A percentile compares a stretch with the other conserved stretches of the same genome.
Conservation (phyloP, 92 coral and sea anemone genomes). For the Porites divaricata region DNA sequence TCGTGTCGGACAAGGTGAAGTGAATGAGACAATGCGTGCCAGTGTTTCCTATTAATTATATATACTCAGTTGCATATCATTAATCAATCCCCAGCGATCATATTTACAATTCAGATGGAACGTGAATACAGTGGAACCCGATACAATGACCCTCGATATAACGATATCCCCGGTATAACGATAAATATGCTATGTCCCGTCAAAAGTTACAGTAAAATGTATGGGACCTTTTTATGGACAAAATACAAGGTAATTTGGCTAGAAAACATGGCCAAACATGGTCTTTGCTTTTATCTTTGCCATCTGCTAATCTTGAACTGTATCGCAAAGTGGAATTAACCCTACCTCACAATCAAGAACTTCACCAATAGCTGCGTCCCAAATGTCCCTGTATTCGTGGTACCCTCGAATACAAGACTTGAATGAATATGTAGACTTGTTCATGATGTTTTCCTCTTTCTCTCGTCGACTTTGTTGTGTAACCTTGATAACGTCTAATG, state of each 20-base stretch:
- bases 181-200: slow-evolving; percentile 9
- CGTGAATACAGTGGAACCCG: too few species aligned
- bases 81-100: too few species aligned
- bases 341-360: slow-evolving; percentile 49
- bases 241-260: slow-evolving; percentile 36
- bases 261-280: slow-evolving; percentile 28
- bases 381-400: slow-evolving; percentile 49
- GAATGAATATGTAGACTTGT: slow-evolving; percentile 30
- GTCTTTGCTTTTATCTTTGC: slow-evolving; percentile 41
- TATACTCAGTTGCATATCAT: too few species aligned
- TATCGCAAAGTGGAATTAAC: slow-evolving; percentile 33
- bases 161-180: too few species aligned
- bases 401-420: slow-evolving; percentile 46
- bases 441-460: slow-evolving; percentile 38
- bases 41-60: too few species aligned
- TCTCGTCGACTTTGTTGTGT: slow-evolving; percentile 43
- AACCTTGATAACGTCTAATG: too few species aligned
- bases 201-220: slow-evolving; percentile 12
- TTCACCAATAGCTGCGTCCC: slow-evolving; percentile 58
- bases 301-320: slow-evolving; percentile 20
- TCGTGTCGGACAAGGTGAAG: too few species aligned
- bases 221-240: slow-evolving; percentile 27
- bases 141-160: too few species aligned
- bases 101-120: too few species aligned
- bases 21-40: too few species aligned